Percentiles rank a stretch among this genome's conserved stretches.
Evolutionary conservation across 2,888 invertebrate species (phyloP).

Genomic region (Campoplex capitator): DNA sequence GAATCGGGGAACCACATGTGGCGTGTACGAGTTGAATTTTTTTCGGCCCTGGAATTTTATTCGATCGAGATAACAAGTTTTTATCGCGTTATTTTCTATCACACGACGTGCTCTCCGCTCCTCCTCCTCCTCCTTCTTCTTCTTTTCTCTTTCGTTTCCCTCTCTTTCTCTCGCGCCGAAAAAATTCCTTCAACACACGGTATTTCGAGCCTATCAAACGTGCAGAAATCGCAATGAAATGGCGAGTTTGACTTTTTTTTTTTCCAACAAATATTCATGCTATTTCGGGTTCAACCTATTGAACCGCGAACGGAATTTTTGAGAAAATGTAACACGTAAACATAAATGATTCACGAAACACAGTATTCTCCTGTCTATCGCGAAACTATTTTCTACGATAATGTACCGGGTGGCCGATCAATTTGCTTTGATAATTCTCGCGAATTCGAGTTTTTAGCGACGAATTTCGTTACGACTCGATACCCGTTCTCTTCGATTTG

Average conservation of each 20-base stretch:
- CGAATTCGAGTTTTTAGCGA: neutral
- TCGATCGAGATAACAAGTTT: neutral
- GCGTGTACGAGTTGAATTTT: neutral
- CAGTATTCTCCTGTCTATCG: neutral
- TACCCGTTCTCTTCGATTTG: neutral
- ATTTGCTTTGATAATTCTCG: neutral
- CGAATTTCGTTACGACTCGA: neutral
- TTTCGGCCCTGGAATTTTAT: neutral
- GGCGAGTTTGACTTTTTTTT: neutral
- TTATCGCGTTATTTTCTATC: neutral
- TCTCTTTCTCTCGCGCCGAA: neutral
- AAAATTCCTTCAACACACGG: neutral
- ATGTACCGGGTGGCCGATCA: neutral
- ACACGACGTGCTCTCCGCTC: constrained; percentile 6
- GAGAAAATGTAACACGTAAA: neutral
- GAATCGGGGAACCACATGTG: neutral
- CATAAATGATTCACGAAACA: constrained; percentile 14
- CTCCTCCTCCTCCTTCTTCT: neutral
- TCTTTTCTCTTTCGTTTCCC: neutral
- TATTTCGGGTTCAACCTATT: neutral
- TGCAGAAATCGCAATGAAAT: neutral
- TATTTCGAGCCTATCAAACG: neutral
- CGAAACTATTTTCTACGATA: neutral
- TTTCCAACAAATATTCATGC: neutral
- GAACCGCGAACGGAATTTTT: neutral